These are phyloP conservation scores for Brenthis ino DNA, from an alignment of 2,888 invertebrate species.

Conservation along the genomic window DNA sequence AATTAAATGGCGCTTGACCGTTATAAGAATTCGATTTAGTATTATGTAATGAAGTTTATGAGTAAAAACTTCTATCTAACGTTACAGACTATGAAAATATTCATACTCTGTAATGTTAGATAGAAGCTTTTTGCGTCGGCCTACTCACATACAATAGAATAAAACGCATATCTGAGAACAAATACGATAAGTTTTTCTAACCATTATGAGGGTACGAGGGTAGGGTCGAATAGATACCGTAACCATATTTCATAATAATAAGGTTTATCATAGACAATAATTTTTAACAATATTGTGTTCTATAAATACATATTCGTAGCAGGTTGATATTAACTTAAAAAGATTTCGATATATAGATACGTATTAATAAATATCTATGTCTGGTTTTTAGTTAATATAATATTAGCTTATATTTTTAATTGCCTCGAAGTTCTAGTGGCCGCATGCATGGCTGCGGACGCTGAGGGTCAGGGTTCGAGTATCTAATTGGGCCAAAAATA, in stretches of 20 bases:
- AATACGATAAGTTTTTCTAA: constrained; percentile 48
- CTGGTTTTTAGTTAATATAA: too few species aligned
- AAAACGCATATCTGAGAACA: constrained; percentile 12
- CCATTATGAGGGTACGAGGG: constrained; percentile 55
- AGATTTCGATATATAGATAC: too few species aligned
- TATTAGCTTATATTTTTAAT: too few species aligned
- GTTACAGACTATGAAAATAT: background rate
- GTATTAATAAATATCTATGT: too few species aligned
- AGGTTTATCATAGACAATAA: constrained; percentile 1
- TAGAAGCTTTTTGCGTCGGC: constrained; percentile 8
- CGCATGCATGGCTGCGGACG: too few species aligned
- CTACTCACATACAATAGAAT: background rate
- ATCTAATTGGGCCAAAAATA: too few species aligned
- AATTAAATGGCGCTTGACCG: constrained; percentile 46
- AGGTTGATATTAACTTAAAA: too few species aligned
- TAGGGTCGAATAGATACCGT: constrained; percentile 53
- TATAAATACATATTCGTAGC: too few species aligned
- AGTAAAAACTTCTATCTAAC: background rate
- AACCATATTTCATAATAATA: constrained; percentile 22
- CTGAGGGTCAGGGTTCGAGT: too few species aligned
- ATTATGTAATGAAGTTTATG: constrained; percentile 2
- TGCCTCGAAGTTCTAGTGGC: too few species aligned
- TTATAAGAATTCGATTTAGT: constrained; percentile 11
- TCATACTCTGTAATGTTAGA: background rate
- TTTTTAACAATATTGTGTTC: background rate